These are phyloP conservation scores for Neoitamus cyanurus DNA, from an alignment of 2,888 invertebrate genomes.

Conservation along the genomic window DNA sequence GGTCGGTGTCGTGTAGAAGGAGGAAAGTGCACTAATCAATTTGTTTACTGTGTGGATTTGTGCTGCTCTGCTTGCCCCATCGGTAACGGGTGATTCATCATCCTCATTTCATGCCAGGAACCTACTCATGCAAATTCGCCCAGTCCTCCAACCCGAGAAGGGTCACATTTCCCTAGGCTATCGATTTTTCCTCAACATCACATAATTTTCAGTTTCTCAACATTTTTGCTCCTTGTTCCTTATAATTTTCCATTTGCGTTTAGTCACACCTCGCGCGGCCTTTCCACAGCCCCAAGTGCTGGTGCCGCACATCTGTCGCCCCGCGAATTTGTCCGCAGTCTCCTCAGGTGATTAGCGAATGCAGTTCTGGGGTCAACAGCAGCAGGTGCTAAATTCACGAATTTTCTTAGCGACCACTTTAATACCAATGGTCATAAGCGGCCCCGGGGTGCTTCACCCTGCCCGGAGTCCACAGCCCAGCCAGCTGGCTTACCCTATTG, in stretches of 20 bases:
- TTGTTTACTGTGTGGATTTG: conserved; percentile 27
- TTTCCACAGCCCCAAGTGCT: background rate
- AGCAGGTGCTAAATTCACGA: background rate
- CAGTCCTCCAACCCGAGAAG: background rate
- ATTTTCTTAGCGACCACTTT: background rate
- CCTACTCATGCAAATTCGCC: background rate
- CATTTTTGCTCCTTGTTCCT: background rate
- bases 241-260: background rate
- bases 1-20: background rate
- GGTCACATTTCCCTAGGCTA: conserved; percentile 18
- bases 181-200: conserved; percentile 37
- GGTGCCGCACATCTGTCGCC: background rate
- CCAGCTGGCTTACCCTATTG: background rate
- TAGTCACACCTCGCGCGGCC: background rate
- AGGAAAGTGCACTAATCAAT: conserved; percentile 19
- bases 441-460: background rate
- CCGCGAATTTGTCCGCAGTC: background rate
- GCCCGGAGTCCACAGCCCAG: background rate
- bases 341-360: background rate
- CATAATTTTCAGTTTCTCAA: background rate
- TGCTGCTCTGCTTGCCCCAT: conserved; percentile 6
- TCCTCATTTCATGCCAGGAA: conserved; percentile 20
- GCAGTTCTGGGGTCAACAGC: conserved; percentile 32
- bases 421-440: background rate
- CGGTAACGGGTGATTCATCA: conserved; percentile 15